phyloP scores from a whole-genome alignment of 2,113 vertebrate genomes.

The Drymodes brunneopygia region DNA sequence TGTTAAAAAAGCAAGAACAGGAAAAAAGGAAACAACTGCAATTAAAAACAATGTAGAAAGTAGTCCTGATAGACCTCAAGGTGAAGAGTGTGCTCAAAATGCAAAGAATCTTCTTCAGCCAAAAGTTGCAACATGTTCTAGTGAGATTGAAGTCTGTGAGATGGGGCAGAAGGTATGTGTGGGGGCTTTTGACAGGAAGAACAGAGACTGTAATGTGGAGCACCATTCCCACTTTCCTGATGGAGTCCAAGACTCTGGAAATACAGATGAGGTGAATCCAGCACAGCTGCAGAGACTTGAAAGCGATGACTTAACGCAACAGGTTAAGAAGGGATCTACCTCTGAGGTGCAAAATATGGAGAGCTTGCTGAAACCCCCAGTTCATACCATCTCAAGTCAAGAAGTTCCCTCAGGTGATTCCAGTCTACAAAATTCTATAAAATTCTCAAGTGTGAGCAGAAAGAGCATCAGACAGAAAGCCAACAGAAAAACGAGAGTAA shows the following conservation, averaged over 20 bases:
- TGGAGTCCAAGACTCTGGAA: neutral
- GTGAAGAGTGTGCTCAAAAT: neutral
- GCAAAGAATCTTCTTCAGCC: neutral
- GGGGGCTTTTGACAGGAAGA: neutral
- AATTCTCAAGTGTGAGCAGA: neutral
- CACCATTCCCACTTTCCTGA: neutral
- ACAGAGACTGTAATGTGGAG: neutral
- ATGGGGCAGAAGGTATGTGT: neutral
- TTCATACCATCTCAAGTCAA: neutral
- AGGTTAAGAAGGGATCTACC: neutral
- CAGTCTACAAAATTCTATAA: neutral
- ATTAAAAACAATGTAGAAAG: neutral
- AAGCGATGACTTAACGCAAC: neutral
- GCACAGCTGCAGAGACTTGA: neutral
- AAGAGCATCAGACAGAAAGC: neutral
- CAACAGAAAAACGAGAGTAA: conserved; percentile 3
- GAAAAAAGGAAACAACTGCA: neutral
- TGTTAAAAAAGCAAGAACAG: neutral
- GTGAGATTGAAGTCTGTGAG: neutral
- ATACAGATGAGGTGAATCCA: neutral
- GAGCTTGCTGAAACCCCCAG: neutral
- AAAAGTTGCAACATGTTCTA: neutral
- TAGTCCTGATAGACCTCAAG: neutral
- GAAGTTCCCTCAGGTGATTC: neutral
- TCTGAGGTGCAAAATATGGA: neutral